Evolutionary conservation across 2,888 invertebrate species (phyloP), one percentile per base, ranked within the genome.

Genomic region (Hirtodrosophila duncani): DNA sequence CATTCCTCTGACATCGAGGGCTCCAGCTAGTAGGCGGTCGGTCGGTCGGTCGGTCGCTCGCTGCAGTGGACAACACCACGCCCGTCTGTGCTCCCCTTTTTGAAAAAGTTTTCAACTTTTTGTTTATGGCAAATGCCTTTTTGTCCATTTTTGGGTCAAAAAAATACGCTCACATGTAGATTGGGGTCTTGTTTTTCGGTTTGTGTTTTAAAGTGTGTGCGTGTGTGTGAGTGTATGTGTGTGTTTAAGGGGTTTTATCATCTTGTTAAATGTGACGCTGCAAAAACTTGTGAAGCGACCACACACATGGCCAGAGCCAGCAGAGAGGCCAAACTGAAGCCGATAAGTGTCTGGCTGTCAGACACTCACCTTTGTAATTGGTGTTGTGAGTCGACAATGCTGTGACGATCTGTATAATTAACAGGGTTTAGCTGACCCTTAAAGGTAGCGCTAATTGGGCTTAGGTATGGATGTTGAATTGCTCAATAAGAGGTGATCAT

Each of bases 181-280:
- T 41, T 45, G 59, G 50, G 56, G 60, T 38, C 23, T 46, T 50
- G 49, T 57, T 58, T 58, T 31, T 43, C 20, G 36, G 45, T 53
- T 60, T 63, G 16, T 57, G 72, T 48, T 67, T 60, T 63, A 78
- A 74, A 79, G 80, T 75, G n/a, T n/a, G n/a, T n/a, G n/a, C n/a
- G n/a, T n/a, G n/a, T n/a, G n/a, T n/a, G n/a, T n/a, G n/a, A n/a
- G n/a, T n/a, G n/a, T n/a, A n/a, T n/a, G n/a, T n/a, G n/a, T n/a
- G n/a, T n/a, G 77, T 72, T 67, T 71, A 58, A 65, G 72, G 77
- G 77, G n/a, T n/a, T 68, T 77, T 80, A 80, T 77, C 78, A 72
- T 77, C 81, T 72, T 80, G 78, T n/a, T 80, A 65, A 72, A 77
- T 78, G 67, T 72, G 74, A 68, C 70, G 48, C 59, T 69, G 78